Base-by-base conservation (phyloP, 2,888 invertebrate genomes). In the Suillia variegata region DNA sequence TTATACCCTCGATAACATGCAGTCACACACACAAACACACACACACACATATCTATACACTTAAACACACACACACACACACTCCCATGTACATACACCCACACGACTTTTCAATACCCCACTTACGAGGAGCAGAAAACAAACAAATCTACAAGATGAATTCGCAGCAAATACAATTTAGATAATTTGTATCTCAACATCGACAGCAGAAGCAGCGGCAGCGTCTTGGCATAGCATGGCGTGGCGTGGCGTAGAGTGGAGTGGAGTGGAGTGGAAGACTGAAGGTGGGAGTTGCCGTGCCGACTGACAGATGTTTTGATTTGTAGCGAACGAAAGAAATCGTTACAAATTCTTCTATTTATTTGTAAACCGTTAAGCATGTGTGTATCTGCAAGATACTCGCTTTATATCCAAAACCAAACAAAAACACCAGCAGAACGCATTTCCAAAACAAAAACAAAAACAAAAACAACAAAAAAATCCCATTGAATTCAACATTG, bases 251-350 rank as follows among this genome's bases (percentile, higher is more conserved):
- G n/a, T n/a, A n/a, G n/a, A n/a, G n/a, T n/a, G n/a, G n/a, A n/a
- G n/a, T n/a, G n/a, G n/a, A n/a, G n/a, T n/a, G n/a, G n/a, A n/a
- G n/a, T n/a, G n/a, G n/a, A n/a, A n/a, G n/a, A n/a, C n/a, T n/a
- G n/a, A n/a, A n/a, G 45, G 56, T 26, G 53, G 10, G 54, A 53
- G 56, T 57, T 61, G 71, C 65, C 71, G 75, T 61, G 71, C 65
- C 71, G 75, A 76, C 68, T 75, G 78, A 77, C 75, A 78, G 73
- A 78, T 74, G 77, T 73, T 77, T 73, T 74, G 74, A 74, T 75
- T 74, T 75, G 67, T 64, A 62, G 64, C 61, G n/a, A 17, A 17
- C 4, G 56, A 45, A n/a, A n/a, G n/a, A n/a, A n/a, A n/a, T n/a
- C n/a, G n/a, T 21, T 31, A 53, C 45, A 17, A 45, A 18, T 50